Base-by-base conservation (phyloP, 2,888 invertebrate genomes). In the Galerucella nymphaeae region DNA sequence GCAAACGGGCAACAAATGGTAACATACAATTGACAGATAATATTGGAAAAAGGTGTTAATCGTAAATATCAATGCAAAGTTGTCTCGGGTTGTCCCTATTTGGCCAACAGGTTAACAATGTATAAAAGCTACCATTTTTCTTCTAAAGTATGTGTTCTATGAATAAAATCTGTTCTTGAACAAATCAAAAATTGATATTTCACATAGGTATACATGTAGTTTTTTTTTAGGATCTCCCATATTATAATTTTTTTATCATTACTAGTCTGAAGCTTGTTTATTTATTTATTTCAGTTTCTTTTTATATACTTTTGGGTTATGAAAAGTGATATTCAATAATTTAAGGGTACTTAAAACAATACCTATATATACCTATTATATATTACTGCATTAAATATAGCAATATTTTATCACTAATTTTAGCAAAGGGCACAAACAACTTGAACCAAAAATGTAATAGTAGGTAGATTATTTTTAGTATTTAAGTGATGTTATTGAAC, bases 361-460 rank as follows among this genome's bases (percentile, higher is more conserved):
- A 65, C 66, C 57, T 66, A 58, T 59, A 65, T 65, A 70, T 57
- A 70, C 38, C 38, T 41, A 18, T 58, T 20, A 18, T 62, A 55
- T 64, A 30, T 53, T 23, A 41, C 61, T 38, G 61, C 53, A 65
- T 72, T 70, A 45, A 50, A 57, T 66, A 65, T 72, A 68, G 74
- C 75, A 70, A 75, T 75, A 73, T 75, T 71, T 72, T 70, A 67
- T 70, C 70, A 73, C 65, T 73, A 42, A 53, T 53, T 58, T 65
- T 58, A 55, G 70, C 58, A 75, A 66, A 42, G 73, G 72, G 75
- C 72, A 75, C 75, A 75, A 75, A 71, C 50, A 50, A 66, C 58
- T 73, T 30, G 71, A 74, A 71, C 48, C 23, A 70, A 68, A 70
- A 63, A 65, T 68, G 14, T 66, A 66, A 41, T 66, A 38, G 18